Conservation (phyloP, 2,797 vertebrate species). For the Apogon hyalosoma region DNA sequence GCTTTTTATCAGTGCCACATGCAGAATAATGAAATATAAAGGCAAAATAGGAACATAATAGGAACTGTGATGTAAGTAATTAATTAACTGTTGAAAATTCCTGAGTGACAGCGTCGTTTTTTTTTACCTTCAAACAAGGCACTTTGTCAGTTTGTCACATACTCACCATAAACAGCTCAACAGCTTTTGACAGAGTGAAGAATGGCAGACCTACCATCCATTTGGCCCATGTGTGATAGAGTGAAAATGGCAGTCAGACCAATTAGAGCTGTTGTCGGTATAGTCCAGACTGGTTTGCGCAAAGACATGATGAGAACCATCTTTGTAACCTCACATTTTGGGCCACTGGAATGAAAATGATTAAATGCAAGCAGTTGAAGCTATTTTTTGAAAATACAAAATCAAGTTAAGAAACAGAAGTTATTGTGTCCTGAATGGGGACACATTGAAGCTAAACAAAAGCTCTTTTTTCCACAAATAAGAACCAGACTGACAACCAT, state of each 20-base stretch:
- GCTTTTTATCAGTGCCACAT: not conserved
- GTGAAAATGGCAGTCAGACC: not conserved
- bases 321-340: not conserved
- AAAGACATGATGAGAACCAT: conserved; percentile 2
- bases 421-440: not conserved
- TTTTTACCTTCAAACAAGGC: not conserved
- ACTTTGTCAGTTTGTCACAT: not conserved
- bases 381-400: not conserved
- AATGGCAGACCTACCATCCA: not conserved
- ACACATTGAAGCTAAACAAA: conserved; percentile 16
- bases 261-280: not conserved
- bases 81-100: conserved; percentile 1
- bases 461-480: conserved; percentile 5
- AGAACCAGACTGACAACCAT: not conserved
- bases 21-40: not conserved
- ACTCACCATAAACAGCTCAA: conserved; percentile 1
- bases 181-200: conserved; percentile 2
- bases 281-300: conserved; percentile 3
- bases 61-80: not conserved
- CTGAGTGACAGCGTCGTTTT: not conserved
- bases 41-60: not conserved
- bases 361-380: too few species aligned
- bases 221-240: not conserved
- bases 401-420: too few species aligned
- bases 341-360: not conserved